phyloP scores from a whole-genome alignment of 2,797 vertebrate genomes.

The Lepus oiostolus region DNA sequence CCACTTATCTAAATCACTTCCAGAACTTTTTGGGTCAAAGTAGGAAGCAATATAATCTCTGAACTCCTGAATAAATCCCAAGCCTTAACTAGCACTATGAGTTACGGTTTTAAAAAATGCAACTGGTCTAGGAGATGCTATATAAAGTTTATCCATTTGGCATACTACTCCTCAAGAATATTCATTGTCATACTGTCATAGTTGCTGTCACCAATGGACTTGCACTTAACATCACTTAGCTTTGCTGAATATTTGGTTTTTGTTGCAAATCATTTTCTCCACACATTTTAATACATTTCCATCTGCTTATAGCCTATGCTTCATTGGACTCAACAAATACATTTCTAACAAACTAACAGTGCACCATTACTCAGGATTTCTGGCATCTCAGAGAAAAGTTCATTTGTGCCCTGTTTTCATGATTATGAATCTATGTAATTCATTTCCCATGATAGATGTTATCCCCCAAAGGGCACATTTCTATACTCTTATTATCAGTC shows the following conservation, averaged over 20 bases:
- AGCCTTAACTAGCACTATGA: neutral
- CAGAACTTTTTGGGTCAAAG: slow-evolving; percentile 8
- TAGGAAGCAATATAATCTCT: neutral
- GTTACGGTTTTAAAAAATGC: neutral
- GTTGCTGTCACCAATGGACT: slow-evolving; percentile 30
- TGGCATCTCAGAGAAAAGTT: slow-evolving; percentile 48
- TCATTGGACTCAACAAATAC: slow-evolving; percentile 55
- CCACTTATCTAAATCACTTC: slow-evolving; percentile 14
- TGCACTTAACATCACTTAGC: neutral
- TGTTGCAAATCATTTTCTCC: slow-evolving; percentile 49
- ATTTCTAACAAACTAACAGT: slow-evolving; percentile 46
- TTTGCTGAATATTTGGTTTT: slow-evolving; percentile 37
- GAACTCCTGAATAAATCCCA: neutral
- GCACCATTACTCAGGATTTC: neutral
- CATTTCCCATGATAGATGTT: slow-evolving; percentile 23
- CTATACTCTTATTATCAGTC: neutral
- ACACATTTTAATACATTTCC: slow-evolving; percentile 47
- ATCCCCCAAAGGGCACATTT: neutral
- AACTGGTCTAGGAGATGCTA: neutral
- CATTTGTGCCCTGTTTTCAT: slow-evolving; percentile 54
- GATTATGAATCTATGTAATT: slow-evolving; percentile 55
- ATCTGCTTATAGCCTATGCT: slow-evolving; percentile 60
- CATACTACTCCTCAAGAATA: slow-evolving; percentile 15
- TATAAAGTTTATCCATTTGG: neutral
- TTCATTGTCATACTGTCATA: neutral